A percentile compares a stretch with the other conserved stretches of the same genome.
Evolutionary conservation across 2,113 vertebrate genomes (phyloP).

Genomic region (Lampris incognitus): DNA sequence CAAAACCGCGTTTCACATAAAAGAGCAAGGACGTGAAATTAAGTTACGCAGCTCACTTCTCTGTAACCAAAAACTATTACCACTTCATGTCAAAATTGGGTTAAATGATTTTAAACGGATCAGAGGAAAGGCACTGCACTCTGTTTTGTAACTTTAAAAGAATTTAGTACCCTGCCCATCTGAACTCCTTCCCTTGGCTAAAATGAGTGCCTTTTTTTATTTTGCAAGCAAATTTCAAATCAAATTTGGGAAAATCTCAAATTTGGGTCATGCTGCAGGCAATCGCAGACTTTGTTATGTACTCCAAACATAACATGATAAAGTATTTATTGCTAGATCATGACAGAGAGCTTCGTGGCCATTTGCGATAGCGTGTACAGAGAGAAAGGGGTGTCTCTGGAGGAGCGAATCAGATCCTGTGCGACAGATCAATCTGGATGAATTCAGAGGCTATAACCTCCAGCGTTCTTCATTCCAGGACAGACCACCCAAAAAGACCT

Average conservation of each 20-base stretch:
- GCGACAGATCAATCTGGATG: constrained; percentile 52
- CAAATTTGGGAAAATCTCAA: too few species aligned
- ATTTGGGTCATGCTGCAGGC: not conserved
- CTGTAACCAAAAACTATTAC: too few species aligned
- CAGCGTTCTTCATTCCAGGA: constrained; percentile 57
- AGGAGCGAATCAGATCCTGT: constrained; percentile 53
- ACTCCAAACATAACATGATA: not conserved
- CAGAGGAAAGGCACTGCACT: too few species aligned
- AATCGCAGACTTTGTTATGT: not conserved
- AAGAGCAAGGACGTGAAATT: too few species aligned
- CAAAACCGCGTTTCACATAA: too few species aligned
- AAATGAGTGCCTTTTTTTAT: too few species aligned
- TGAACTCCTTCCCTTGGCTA: too few species aligned
- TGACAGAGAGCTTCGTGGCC: not conserved
- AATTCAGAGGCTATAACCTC: constrained; percentile 63
- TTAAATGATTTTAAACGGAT: too few species aligned
- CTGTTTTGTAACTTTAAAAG: too few species aligned
- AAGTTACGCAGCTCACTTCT: too few species aligned
- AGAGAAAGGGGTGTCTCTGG: not conserved
- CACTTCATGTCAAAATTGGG: too few species aligned
- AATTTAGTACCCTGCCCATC: too few species aligned
- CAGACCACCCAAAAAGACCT: constrained; percentile 79
- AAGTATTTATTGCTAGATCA: not conserved
- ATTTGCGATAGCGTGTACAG: not conserved
- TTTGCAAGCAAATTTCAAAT: not conserved